phyloP scores from a whole-genome alignment of 2,797 vertebrate genomes.

The Chrosomus eos region DNA sequence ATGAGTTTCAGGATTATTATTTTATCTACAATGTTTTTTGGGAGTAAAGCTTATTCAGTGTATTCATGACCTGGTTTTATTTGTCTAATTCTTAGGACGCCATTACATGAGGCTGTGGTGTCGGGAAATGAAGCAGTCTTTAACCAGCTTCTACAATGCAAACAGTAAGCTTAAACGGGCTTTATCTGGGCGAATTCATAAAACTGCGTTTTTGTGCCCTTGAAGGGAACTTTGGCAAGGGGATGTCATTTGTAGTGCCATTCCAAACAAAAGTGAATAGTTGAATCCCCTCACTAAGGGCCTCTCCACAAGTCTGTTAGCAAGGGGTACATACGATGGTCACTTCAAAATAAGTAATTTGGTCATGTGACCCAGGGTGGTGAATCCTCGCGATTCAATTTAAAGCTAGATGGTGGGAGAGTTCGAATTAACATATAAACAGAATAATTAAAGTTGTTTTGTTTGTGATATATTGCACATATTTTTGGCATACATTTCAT shows the following conservation, averaged over 20 bases:
- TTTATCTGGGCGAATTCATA: neutral
- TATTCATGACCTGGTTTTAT: neutral
- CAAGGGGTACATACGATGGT: neutral
- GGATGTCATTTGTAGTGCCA: neutral
- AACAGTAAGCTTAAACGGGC: conserved; percentile 85
- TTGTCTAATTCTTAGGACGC: conserved; percentile 79
- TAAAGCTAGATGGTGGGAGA: neutral
- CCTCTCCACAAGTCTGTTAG: neutral
- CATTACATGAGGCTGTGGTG: conserved; percentile 88
- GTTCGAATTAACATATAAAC: neutral
- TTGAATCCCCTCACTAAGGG: neutral
- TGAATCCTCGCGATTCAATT: neutral
- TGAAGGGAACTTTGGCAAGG: neutral
- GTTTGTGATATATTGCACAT: neutral
- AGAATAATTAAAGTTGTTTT: neutral
- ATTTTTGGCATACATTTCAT: neutral
- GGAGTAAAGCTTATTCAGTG: neutral
- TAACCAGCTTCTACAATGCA: conserved; percentile 93
- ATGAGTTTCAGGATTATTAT: neutral
- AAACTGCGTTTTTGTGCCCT: neutral
- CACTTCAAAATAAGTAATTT: neutral
- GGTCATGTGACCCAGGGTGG: neutral
- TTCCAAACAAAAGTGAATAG: neutral
- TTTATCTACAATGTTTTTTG: neutral
- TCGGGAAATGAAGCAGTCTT: conserved; percentile 95